phyloP scores from a whole-genome alignment of 2,113 vertebrate genomes.

The Trematomus loennbergii region DNA sequence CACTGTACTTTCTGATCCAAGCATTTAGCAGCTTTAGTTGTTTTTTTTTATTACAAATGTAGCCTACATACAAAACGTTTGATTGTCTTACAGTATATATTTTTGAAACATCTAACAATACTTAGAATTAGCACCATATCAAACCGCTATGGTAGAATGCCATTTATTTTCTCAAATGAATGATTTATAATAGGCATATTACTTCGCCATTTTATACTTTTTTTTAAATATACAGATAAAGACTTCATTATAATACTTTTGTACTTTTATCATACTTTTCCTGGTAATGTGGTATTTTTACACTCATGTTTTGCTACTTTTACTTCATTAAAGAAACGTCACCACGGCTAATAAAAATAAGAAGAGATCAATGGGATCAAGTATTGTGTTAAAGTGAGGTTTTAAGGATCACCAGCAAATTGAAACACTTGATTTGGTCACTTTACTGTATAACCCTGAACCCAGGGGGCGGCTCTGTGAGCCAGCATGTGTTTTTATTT shows the following conservation, averaged over 20 bases:
- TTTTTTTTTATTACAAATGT: no score
- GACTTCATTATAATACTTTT: not conserved
- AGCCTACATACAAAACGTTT: no score
- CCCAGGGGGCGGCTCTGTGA: slow-evolving; percentile 44
- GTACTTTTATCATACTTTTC: not conserved
- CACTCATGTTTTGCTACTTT: not conserved
- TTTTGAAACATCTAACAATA: no score
- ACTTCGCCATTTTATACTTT: no score
- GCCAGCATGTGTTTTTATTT: slow-evolving; percentile 77
- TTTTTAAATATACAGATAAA: no score
- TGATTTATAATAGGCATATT: no score
- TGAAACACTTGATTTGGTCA: slow-evolving; percentile 52
- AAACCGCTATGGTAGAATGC: no score
- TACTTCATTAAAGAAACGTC: not conserved
- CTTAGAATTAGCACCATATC: no score
- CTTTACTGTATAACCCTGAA: slow-evolving; percentile 46
- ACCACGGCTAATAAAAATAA: not conserved
- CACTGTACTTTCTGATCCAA: no score
- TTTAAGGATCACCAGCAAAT: slow-evolving; percentile 20
- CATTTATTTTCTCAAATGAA: no score
- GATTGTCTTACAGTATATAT: no score
- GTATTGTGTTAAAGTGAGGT: slow-evolving; percentile 18
- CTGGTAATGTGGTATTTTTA: not conserved
- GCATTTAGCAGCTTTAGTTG: no score
- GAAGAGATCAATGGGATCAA: slow-evolving; percentile 2